Evolutionary conservation across 2,888 invertebrate genomes (phyloP), one percentile per base, ranked within the genome.

Genomic region (Acrobasis suavella): DNA sequence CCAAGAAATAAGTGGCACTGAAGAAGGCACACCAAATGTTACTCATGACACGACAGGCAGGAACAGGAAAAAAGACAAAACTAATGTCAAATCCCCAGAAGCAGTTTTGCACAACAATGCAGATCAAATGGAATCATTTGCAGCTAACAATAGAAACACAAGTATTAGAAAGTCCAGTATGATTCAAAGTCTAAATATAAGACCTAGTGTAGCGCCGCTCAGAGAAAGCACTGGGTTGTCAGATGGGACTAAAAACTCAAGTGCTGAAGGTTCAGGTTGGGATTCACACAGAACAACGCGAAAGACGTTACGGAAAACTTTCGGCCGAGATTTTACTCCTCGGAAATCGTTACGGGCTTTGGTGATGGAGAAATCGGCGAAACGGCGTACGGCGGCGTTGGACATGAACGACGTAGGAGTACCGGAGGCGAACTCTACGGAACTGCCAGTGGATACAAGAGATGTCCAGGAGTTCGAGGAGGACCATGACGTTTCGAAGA

Each of bases 241-340:
- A 1, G 83, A 85, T 65, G 82, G 78, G 0, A 75, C 80, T n/a
- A 77, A 22, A 15, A 76, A 84, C 66, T 90, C 88, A 1, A 89
- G 84, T 46, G 84, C 77, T 0, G 89, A 88, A 75, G 83, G 85
- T 1, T 91, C 91, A 0, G 87, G 85, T 0, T 91, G 91, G 91
- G 91, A 91, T 56, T 91, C 91, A 0, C 91, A 91, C 67, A 83
- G 90, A 67, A 85, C 83, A 0, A 89, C 90, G 0, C 76, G 88
- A 39, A 87, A 87, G 76, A 91, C 91, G 0, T 62, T 91, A 15
- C 75, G 91, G 37, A 82, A 86, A 67, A 91, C 91, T 1, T 86
- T 88, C 9, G 91, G 91, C 0, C 85, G 81, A 77, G 89, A 89
- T 65, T 86, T 87, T 56, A 85, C 86, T 1, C 81, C 82, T 0